Evolutionary conservation across 2,113 vertebrate species (phyloP).

Genomic region (Phyllostomus hastatus): DNA sequence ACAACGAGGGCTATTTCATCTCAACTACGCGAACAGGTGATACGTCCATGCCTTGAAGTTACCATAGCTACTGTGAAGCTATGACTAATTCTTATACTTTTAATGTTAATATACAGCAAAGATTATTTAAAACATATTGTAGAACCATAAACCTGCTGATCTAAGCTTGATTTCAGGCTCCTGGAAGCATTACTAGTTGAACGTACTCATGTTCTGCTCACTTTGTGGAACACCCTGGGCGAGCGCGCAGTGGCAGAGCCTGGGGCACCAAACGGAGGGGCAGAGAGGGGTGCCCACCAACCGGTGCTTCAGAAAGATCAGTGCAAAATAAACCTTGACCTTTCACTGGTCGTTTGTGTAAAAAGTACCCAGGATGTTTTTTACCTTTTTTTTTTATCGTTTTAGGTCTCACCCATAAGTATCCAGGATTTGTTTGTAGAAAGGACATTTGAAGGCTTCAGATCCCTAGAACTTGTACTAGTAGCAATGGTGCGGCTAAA

Average conservation of each 20-base stretch:
- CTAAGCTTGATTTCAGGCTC: background rate
- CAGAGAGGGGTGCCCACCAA: background rate
- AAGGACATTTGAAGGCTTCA: background rate
- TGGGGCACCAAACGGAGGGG: accelerated
- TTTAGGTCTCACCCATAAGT: background rate
- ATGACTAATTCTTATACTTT: background rate
- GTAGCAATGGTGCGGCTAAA: background rate
- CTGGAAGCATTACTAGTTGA: background rate
- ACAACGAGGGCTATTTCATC: background rate
- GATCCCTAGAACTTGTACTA: background rate
- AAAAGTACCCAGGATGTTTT: background rate
- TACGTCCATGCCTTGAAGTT: background rate
- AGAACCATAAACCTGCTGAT: background rate
- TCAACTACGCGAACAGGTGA: background rate
- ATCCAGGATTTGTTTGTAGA: background rate
- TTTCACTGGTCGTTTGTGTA: background rate
- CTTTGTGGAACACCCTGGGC: background rate
- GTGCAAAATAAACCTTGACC: background rate
- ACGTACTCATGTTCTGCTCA: background rate
- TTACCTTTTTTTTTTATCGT: no score
- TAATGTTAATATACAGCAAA: background rate
- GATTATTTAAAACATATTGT: background rate
- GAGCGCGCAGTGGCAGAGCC: no score
- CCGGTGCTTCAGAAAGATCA: background rate
- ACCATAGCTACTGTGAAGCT: background rate